Evolutionary conservation across 2,888 invertebrate genomes (phyloP).

Genomic region (Sinopyrophorus schimmeli): DNA sequence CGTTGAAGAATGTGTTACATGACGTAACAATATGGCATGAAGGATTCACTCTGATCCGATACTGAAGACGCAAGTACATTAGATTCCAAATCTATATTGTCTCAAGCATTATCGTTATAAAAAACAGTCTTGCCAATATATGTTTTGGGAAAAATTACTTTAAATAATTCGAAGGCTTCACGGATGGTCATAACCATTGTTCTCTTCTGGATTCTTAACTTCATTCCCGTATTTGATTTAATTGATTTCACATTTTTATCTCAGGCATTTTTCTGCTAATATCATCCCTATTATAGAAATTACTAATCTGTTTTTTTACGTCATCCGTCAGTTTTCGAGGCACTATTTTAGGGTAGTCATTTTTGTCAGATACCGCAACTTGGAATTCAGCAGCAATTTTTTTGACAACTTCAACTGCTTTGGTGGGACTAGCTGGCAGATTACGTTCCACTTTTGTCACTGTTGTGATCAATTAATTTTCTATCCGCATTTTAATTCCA

Average conservation of each 20-base stretch:
- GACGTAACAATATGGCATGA: too few relatives aligned
- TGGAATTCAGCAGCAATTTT: conserved; percentile 25
- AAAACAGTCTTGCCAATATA: too few relatives aligned
- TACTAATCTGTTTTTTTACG: too few relatives aligned
- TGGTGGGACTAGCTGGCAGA: conserved; percentile 25
- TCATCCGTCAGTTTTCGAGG: conserved; percentile 22
- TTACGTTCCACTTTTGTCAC: conserved; percentile 24
- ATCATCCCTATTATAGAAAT: conserved; percentile 21
- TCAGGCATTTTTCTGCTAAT: too few relatives aligned
- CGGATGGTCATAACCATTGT: conserved; percentile 20
- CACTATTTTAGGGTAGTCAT: conserved; percentile 16
- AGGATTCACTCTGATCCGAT: too few relatives aligned
- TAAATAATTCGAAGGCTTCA: conserved; percentile 19
- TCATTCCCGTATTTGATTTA: conserved; percentile 14
- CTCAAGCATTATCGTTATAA: too few relatives aligned
- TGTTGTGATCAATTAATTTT: too few relatives aligned
- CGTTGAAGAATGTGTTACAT: too few relatives aligned
- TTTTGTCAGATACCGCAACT: conserved; percentile 20
- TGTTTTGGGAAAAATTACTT: too few relatives aligned
- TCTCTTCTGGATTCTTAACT: conserved; percentile 19
- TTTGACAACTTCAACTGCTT: conserved; percentile 22
- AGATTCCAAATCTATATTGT: too few relatives aligned
- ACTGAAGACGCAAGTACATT: too few relatives aligned
- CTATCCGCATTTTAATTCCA: too few relatives aligned
- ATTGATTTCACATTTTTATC: conserved; percentile 16